Base-by-base conservation (phyloP, 2,888 invertebrate species). In the Danaus chrysippus region DNA sequence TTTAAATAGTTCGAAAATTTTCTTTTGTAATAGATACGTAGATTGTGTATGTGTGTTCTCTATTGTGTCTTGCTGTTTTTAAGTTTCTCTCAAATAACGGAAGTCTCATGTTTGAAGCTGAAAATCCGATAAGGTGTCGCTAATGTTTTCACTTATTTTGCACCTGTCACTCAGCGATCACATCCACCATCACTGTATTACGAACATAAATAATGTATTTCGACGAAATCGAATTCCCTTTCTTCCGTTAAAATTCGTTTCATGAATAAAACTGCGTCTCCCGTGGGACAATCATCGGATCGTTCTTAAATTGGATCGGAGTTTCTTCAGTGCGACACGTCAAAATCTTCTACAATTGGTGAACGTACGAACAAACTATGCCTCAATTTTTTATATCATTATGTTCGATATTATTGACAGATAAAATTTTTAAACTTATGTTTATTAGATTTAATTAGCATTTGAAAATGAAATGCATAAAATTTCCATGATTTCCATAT, bases 231-330 rank as follows among this genome's bases (percentile, higher is more conserved):
- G 62, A 59, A 61, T 67, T 67, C 61, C 58, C 60, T 64, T 61
- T 62, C 59, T 58, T 43, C 61, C 46, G 53, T 61, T 66, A 59
- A 68, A 62, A 68, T 69, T 65, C 76, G 76, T 80, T 81, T 77
- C 79, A 77, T 83, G 84, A 84, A 84, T 85, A 84, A 83, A 80
- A 79, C 79, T 77, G 76, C 70, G 75, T 76, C 69, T 83, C 86
- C 79, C 85, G 19, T 15, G 85, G 84, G 86, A 82, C 77, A 77
- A 77, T 81, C 82, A 79, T 79, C 77, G 84, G 77, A 82, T 83
- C 84, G 78, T 71, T 76, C 71, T 79, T 80, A 86, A 86, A 86
- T 86, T 86, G 84, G 84, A 85, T 68, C 17, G 10, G 17, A 49
- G 34, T 58, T 58, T 15, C 41, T 41, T 11, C 23, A 49, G 57